A percentile compares a stretch with the other conserved stretches of the same genome.
Evolutionary conservation across 2,113 vertebrate genomes (phyloP).

Genomic region (Sula dactylatra): DNA sequence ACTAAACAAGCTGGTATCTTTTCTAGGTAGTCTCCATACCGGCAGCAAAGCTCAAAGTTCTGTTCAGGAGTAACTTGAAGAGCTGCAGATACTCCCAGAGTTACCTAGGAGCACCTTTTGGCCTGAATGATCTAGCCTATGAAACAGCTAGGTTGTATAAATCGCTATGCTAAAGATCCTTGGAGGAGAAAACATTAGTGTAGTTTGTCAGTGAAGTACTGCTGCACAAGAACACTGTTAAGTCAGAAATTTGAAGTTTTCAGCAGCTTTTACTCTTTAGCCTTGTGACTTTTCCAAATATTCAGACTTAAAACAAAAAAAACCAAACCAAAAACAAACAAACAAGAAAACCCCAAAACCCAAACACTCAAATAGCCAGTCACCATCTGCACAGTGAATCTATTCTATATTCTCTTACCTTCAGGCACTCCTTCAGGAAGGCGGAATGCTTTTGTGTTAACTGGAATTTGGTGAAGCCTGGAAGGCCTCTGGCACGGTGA

Average conservation of each 20-base stretch:
- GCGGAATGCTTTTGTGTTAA: not conserved
- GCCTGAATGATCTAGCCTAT: not conserved
- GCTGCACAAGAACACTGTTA: not conserved
- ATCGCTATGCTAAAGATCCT: not conserved
- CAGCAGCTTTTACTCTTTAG: not conserved
- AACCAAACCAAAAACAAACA: too few species aligned
- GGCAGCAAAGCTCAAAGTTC: not conserved
- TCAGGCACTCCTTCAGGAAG: constrained; percentile 46
- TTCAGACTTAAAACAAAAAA: not conserved
- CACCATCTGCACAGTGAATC: not conserved
- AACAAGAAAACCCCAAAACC: not conserved
- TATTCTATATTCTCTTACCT: constrained; percentile 46
- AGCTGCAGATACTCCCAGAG: not conserved
- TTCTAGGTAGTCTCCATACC: not conserved
- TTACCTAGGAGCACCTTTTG: not conserved
- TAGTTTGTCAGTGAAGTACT: not conserved
- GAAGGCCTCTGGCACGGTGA: constrained; percentile 52
- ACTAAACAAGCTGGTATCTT: not conserved
- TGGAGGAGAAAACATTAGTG: fast-evolving
- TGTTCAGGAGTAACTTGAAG: not conserved
- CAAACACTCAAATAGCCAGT: not conserved
- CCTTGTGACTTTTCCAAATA: not conserved
- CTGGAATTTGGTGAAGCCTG: not conserved
- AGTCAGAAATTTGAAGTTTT: not conserved
- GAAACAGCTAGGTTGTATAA: not conserved